These are phyloP conservation scores for Mayetiola destructor DNA, from an alignment of 2,888 invertebrate genomes.

Conservation along the genomic window DNA sequence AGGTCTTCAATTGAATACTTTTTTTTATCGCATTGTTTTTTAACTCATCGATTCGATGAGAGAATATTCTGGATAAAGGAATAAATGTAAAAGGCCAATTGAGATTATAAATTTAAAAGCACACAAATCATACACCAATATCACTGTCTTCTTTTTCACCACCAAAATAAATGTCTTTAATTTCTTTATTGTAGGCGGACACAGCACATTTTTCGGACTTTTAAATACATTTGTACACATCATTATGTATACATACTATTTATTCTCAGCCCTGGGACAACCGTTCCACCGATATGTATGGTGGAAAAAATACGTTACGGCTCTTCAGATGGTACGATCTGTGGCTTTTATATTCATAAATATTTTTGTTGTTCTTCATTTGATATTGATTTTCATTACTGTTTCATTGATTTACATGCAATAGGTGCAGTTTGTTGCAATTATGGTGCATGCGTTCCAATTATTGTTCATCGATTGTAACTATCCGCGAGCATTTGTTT, in stretches of 20 bases:
- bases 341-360: not conserved
- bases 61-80: no score
- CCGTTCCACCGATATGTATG: constrained; percentile 72
- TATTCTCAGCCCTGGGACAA: constrained; percentile 83
- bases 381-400: not conserved
- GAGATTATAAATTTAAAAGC: no score
- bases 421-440: constrained; percentile 75
- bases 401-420: constrained; percentile 21
- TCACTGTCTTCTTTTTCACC: no score
- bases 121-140: no score
- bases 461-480: constrained; percentile 81
- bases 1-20: no score
- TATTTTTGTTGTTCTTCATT: not conserved
- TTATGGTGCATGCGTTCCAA: constrained; percentile 87
- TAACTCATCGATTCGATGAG: no score
- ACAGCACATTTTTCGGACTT: constrained; percentile 89
- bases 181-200: constrained; percentile 50
- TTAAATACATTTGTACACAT: constrained; percentile 95
- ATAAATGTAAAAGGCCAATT: no score
- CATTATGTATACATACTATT: constrained; percentile 88
- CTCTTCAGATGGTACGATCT: constrained; percentile 67
- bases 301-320: constrained; percentile 93
- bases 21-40: no score
- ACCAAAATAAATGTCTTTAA: no score
- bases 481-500: constrained; percentile 84